Base-by-base conservation (phyloP, 2,113 vertebrate genomes). In the Peucedramus taeniatus region DNA sequence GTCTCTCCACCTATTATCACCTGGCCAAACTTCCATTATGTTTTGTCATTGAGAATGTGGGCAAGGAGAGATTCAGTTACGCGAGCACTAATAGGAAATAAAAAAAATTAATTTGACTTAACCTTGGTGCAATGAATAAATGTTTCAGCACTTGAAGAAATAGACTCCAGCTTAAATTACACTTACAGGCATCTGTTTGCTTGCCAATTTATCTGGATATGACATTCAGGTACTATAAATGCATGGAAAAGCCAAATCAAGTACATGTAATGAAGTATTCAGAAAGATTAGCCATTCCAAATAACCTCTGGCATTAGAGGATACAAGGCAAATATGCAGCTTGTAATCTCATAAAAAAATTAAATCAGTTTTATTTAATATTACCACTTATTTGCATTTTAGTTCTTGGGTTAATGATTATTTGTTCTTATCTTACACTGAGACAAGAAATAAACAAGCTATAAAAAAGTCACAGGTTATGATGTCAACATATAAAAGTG, bases 1-100 rank as follows among this genome's bases (percentile, higher is more conserved):
- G 39, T 60, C 83, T 83, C 57, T 88, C 12, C 49, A 89, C 78
- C 78, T 86, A 70, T 87, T 94, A 91, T 83, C 71, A 94, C 84
- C 83, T 86, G 69, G 78, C 20, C 64, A 92, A 64, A 84, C 70
- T 91, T 89, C 59, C 70, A 91, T 96, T 95, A 75, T 45, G n/a
- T 77, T 92, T 83, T 94, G 80, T 80, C 71, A 78, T 81, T 95
- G 83, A 94, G 75, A 94, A 49, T 51, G 71, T 22, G 21, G 60
- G 21, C 33, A 91, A 87, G 23, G 66, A 83, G 63, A 87, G 49
- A 83, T 86, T 79, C 68, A 63, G 50, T 63, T 90, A 57, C 1
- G 5, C 27, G 44, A 90, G 66, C 17, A 37, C 15, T 65, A 87
- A 91, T 33, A 76, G 21, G 42, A 93, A 93, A 82, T 50, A 10